phyloP scores from a whole-genome alignment of 2,888 invertebrate genomes.

The Nomada goodeniana region DNA sequence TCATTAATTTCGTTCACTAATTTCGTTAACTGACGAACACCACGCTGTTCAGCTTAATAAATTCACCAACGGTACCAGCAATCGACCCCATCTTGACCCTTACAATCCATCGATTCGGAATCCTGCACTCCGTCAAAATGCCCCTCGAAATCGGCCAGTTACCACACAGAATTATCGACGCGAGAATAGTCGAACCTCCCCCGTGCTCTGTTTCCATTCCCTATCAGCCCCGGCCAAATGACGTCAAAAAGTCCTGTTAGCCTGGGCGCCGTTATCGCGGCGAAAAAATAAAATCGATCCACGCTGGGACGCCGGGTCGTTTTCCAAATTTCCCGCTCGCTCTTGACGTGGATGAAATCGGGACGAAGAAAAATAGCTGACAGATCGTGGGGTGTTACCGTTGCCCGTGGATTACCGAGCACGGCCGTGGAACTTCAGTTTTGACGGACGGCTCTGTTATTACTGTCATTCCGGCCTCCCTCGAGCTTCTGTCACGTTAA shows the following conservation, averaged over 20 bases:
- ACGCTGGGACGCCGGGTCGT: conserved; percentile 17
- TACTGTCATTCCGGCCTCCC: conserved; percentile 74
- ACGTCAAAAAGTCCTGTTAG: conserved; percentile 21
- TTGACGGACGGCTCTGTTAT: conserved; percentile 79
- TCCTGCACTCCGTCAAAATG: conserved; percentile 15
- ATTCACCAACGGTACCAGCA: neutral
- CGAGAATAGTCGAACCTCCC: neutral
- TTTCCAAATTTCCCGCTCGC: conserved; percentile 56
- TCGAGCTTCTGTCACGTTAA: conserved; percentile 64
- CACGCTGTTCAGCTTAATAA: neutral
- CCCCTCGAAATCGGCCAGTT: conserved; percentile 21
- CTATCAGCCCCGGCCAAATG: conserved; percentile 37
- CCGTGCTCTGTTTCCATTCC: conserved; percentile 18
- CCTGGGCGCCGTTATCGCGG: conserved; percentile 30
- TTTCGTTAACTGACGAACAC: neutral
- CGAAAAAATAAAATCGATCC: conserved; percentile 26
- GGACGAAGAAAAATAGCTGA: conserved; percentile 72
- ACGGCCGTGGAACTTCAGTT: conserved; percentile 67
- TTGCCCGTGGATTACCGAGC: conserved; percentile 65
- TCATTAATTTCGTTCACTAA: too few relatives aligned
- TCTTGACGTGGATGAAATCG: conserved; percentile 63
- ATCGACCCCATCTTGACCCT: neutral
- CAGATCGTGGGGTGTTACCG: conserved; percentile 70
- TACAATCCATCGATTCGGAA: neutral
- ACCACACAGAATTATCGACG: conserved; percentile 39